These are phyloP conservation scores for Thelaira solivaga DNA, from an alignment of 2,888 invertebrate genomes.

Conservation along the genomic window DNA sequence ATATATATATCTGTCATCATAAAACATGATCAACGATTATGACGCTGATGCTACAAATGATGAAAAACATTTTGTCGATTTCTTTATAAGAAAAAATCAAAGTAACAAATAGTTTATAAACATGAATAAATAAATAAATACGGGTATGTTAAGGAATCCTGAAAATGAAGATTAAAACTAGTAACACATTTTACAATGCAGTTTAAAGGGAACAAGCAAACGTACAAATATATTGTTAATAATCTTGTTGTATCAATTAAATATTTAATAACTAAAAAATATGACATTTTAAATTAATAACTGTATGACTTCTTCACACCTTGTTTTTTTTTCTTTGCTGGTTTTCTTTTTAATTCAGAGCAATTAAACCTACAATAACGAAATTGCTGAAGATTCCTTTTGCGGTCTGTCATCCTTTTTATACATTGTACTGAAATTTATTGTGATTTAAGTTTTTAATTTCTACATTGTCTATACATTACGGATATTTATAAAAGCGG, in stretches of 20 bases:
- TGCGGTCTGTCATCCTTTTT: too few relatives aligned
- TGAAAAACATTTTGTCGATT: slow-evolving; percentile 71
- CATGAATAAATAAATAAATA: background rate
- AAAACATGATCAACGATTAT: slow-evolving; percentile 76
- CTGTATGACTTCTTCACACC: background rate
- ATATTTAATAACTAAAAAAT: slow-evolving; percentile 55
- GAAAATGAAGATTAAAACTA: slow-evolving; percentile 21
- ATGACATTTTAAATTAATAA: slow-evolving; percentile 44
- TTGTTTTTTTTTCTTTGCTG: background rate
- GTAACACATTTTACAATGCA: background rate
- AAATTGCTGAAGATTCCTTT: slow-evolving; percentile 31
- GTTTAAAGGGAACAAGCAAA: background rate
- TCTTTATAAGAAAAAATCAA: slow-evolving; percentile 65
- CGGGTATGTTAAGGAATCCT: slow-evolving; percentile 65
- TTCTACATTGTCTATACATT: too few relatives aligned
- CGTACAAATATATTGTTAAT: background rate
- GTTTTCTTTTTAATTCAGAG: slow-evolving; percentile 21
- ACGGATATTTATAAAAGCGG: too few relatives aligned
- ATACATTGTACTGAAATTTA: too few relatives aligned
- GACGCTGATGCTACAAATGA: slow-evolving; percentile 76
- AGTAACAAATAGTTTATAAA: background rate
- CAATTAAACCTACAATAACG: slow-evolving; percentile 49
- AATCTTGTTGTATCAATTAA: slow-evolving; percentile 54
- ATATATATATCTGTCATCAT: slow-evolving; percentile 74
- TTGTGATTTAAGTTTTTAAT: background rate